A percentile compares a stretch with the other conserved stretches of the same genome.
These are phyloP conservation scores for Cephus runcator DNA, from an alignment of 2,888 invertebrate species.

Conservation along the genomic window DNA sequence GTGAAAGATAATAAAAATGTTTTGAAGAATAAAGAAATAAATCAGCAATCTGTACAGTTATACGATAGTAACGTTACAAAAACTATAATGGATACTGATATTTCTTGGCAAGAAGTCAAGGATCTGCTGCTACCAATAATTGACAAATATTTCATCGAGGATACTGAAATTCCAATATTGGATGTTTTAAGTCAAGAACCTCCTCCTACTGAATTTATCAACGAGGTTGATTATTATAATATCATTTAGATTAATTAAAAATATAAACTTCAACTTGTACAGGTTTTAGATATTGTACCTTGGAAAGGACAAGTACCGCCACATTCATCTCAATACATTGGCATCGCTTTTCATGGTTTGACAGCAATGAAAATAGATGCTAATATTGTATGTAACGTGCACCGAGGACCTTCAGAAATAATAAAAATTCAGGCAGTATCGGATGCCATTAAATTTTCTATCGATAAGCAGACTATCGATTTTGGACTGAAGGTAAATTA, in stretches of 20 bases:
- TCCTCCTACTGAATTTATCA: conserved; percentile 18
- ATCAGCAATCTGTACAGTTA: background rate
- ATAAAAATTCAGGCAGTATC: conserved; percentile 68
- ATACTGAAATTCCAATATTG: conserved; percentile 30
- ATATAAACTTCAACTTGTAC: background rate
- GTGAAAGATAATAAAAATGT: background rate
- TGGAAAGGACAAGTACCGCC: conserved; percentile 33
- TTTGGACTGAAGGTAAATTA: conserved; percentile 61
- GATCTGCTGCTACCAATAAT: conserved; percentile 26
- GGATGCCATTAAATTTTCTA: conserved; percentile 67
- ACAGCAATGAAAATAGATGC: conserved; percentile 61
- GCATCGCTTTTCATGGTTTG: conserved; percentile 36
- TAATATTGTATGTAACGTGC: conserved; percentile 68
- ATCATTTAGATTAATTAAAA: conserved; percentile 1
- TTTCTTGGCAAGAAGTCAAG: conserved; percentile 21
- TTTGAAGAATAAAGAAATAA: background rate
- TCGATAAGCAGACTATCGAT: conserved; percentile 63
- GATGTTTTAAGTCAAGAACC: conserved; percentile 21
- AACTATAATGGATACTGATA: background rate
- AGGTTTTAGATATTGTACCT: conserved; percentile 40
- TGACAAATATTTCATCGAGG: conserved; percentile 20
- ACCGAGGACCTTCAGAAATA: conserved; percentile 70
- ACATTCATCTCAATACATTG: conserved; percentile 33
- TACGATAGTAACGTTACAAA: background rate
- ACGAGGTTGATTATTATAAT: conserved; percentile 27